Evolutionary conservation across 2,113 vertebrate genomes (phyloP), one percentile per base, ranked within the genome.

Genomic region (Chelonoidis abingdonii): DNA sequence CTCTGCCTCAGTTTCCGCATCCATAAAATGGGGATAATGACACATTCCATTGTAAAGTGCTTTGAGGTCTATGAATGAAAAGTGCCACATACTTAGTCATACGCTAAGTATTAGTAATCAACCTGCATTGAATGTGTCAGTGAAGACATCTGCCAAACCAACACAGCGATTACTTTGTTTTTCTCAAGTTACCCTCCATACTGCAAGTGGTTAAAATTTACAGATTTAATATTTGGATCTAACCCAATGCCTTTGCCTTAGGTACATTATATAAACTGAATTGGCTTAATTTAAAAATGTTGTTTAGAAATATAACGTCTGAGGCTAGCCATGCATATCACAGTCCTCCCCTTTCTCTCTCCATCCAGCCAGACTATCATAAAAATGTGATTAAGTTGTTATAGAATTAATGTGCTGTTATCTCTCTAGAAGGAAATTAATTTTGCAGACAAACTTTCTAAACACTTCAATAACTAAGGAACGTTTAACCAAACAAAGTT

Each of bases 271-370:
- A 56, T 81, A 82, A 95, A 90, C 6, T 84, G 53, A 93, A 93
- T 88, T 88, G 94, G 80, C 86, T 90, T 83, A 91, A 62, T 82
- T 94, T 56, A 92, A 83, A 44, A 87, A 92, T 52, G 83, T 53
- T 86, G 41, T 86, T 89, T 92, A 89, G 87, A 93, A 93, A 94
- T 93, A 27, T 76, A 94, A 89, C 5, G 65, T 88, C 86, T 94
- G 82, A 80, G 86, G 84, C 89, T 93, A 89, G 22, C 92, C 85
- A 12, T 54, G 78, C 54, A 93, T 76, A 92, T 88, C 47, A 86
- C 72, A 78, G 9, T 76, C 62, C 24, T 22, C 14, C 38, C 44
- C 17, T 44, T 84, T 54, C 31, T 86, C 81, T 84, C 54, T 52
- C 22, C 44, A 80, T 21, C 27, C 88, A 90, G 21, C 0, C 0